Percentiles rank a stretch among this genome's conserved stretches.
These are phyloP conservation scores for Neodiprion lecontei DNA, from an alignment of 1,140 invertebrate genomes.

Conservation along the genomic window DNA sequence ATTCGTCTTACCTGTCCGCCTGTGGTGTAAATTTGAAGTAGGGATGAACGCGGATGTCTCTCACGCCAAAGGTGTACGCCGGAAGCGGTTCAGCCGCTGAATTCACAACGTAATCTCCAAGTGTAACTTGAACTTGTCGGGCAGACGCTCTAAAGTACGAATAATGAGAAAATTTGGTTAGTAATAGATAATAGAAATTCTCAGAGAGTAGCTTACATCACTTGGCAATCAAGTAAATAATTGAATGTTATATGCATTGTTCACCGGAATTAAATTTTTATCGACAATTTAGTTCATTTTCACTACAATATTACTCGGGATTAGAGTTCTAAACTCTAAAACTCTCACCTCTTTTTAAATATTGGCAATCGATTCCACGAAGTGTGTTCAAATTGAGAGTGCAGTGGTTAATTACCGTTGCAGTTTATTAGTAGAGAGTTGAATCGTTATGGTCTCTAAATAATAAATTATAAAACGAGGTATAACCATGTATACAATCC, in stretches of 20 bases:
- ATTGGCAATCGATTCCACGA: too few species aligned
- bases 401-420: too few species aligned
- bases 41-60: conserved; percentile 89
- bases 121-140: conserved; percentile 87
- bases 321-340: background rate
- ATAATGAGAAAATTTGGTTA: conserved; percentile 17
- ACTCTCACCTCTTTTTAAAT: too few species aligned
- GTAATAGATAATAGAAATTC: conserved; percentile 25
- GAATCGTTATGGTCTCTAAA: too few species aligned
- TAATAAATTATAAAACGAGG: too few species aligned
- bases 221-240: background rate
- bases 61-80: conserved; percentile 89
- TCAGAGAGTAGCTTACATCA: conserved; percentile 6
- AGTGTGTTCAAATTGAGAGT: too few species aligned
- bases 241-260: conserved; percentile 2
- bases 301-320: conserved; percentile 4
- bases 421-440: too few species aligned
- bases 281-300: background rate
- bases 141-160: conserved; percentile 73
- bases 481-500: too few species aligned
- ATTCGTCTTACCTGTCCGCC: conserved; percentile 66
- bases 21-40: conserved; percentile 96
- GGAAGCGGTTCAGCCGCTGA: conserved; percentile 88
- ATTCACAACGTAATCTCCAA: conserved; percentile 94
- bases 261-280: background rate